These are phyloP conservation scores for Gymnoscopelus microlampas DNA, from an alignment of 2,797 vertebrate genomes.

Conservation along the genomic window DNA sequence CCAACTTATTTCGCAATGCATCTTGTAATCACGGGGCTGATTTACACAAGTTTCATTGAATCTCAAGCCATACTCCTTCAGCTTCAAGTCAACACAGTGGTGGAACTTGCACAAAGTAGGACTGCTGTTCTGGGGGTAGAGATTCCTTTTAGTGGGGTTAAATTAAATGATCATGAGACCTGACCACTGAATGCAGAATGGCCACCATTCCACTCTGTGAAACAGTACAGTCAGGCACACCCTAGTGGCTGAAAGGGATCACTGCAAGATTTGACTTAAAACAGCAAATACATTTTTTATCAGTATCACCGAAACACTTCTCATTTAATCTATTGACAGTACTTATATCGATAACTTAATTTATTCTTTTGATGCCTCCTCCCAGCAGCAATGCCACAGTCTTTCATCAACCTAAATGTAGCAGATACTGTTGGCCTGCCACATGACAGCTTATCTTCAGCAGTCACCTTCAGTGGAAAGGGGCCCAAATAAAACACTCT, in stretches of 20 bases:
- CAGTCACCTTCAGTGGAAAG: not conserved
- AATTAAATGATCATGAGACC: constrained; percentile 27
- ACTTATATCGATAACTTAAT: too few relatives aligned
- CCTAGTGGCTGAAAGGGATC: not conserved
- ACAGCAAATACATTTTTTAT: too few relatives aligned
- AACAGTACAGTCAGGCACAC: not conserved
- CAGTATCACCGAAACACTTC: too few relatives aligned
- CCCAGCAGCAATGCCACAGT: too few relatives aligned
- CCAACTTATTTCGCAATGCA: constrained; percentile 1
- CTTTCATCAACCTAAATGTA: not conserved
- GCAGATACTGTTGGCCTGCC: not conserved
- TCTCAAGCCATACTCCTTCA: not conserved
- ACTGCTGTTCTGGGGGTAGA: constrained; percentile 1
- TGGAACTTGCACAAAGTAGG: not conserved
- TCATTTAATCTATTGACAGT: too few relatives aligned
- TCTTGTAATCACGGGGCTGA: not conserved
- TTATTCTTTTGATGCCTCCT: too few relatives aligned
- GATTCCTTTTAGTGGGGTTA: constrained; percentile 3
- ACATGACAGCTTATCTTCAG: not conserved
- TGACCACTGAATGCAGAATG: constrained; percentile 3
- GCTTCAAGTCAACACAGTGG: not conserved
- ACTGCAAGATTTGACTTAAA: too few relatives aligned
- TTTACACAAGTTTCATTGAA: constrained; percentile 15
- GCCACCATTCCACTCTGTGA: constrained; percentile 12
- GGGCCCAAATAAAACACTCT: constrained; percentile 1